Base-by-base conservation (phyloP, 30 jellyfish, hydroid and myxozoan species). In the Pelagia noctiluca region DNA sequence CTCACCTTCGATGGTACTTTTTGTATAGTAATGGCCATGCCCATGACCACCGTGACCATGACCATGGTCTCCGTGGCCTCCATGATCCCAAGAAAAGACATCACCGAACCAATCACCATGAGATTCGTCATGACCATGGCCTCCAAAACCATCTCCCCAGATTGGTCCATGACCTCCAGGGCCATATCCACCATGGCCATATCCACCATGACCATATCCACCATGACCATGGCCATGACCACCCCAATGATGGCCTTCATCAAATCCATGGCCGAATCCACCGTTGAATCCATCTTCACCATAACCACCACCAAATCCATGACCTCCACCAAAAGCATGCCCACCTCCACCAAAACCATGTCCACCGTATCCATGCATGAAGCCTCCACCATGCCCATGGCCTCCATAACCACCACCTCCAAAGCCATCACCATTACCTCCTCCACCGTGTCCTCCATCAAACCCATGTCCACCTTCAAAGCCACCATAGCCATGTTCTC, bases 401-500 rank as follows among this genome's bases (percentile, higher is more conserved):
- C 67, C 77, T 5, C 71, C 90, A 3, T 69, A 67, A 65, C 12
- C 50, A 0, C 33, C 83, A 24, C 84, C 84, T 13, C 21, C 82
- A 79, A 79, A 79, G 21, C 82, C 90, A 50, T 65, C 77, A 38
- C 37, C 42, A 19, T 75, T 82, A 36, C 88, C 88, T 28, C 33
- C 80, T 5, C 16, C 57, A 42, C 57, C 57, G 16, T 42, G 57
- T 8, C 57, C 57, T 42, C 57, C 57, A 42, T 42, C 57, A 42
- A 42, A 42, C 8, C 57, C 57, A 42, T 42, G 57, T 8, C 57
- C 57, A 42, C 57, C 57, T 42, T 16, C 57, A 42, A 42, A 42
- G 8, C 90, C 86, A 4, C 88, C 88, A 25, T 76, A 81, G 13
- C 87, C 92, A 30, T 76, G 71, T 23, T 96, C 91, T 3, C 96